Evolutionary conservation across 2,113 vertebrate genomes (phyloP), one percentile per base, ranked within the genome.

Genomic region (Ochotona curzoniae): DNA sequence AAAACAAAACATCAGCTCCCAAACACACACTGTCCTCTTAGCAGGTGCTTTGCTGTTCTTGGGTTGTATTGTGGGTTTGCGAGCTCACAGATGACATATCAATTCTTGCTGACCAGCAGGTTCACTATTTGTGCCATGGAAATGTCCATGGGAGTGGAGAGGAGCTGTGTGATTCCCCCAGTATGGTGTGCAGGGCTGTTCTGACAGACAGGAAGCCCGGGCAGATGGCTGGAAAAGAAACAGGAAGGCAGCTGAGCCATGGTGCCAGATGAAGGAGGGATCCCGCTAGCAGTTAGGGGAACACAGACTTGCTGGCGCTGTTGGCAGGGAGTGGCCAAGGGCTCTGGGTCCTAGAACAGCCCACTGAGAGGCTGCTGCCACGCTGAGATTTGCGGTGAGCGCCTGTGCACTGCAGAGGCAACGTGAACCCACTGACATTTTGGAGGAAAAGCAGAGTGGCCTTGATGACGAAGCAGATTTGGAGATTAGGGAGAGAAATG

Each of bases 101-200:
- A 13, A 30, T 12, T 71, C 57, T 78, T 3, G 23, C 14, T 1
- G 26, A 26, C 66, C 51, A 2, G 64, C 60, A n/a, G 26, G 28
- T 28, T 10, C 49, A 44, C 69, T 57, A 20, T 47, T 13, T 5
- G 32, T 5, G 1, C n/a, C 44, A 18, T 11, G 44, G 38, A 35
- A 3, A 47, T 71, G 44, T n/a, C 30, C 67, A 5, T 0, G 2
- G 76, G 49, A 51, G 78, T 38, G 30, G 49, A 11, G 26, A 20
- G 30, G 38, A 66, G 44, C 60, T 1, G 17, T 1, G 17, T 1
- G 1, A 1, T 15, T 61, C 60, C 13, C 4, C 9, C 15, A 28
- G 0, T 7, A 25, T 10, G 3, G 35, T 35, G 44, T 35, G 54
- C 13, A 0, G 54, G 13, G 5, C 18, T 12, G 47, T 61, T 70